phyloP scores from a whole-genome alignment of 2,797 vertebrate genomes.

The Sebastiscus tertius region DNA sequence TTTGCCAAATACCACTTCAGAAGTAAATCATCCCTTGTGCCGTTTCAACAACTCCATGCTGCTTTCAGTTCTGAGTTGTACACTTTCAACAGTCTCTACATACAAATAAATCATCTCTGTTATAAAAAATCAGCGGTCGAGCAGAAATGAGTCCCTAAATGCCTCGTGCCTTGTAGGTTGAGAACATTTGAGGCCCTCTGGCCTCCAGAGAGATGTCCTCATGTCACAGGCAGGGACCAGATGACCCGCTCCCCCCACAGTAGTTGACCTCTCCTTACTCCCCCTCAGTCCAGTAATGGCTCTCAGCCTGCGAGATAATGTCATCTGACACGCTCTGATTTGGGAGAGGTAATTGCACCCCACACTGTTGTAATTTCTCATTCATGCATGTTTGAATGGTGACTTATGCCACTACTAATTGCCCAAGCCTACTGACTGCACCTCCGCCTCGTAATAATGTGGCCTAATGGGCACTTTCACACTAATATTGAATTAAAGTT shows the following conservation, averaged over 20 bases:
- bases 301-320: slow-evolving; percentile 73
- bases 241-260: slow-evolving; percentile 50
- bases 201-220: slow-evolving; percentile 57
- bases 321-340: slow-evolving; percentile 77
- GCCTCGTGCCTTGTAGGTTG: slow-evolving; percentile 3
- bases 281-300: slow-evolving; percentile 55
- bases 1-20: slow-evolving; percentile 11
- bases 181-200: slow-evolving; percentile 18
- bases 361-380: slow-evolving; percentile 79
- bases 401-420: slow-evolving; percentile 76
- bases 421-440: slow-evolving; percentile 47
- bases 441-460: slow-evolving; percentile 54
- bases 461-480: slow-evolving; percentile 64
- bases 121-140: background rate
- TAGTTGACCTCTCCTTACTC: slow-evolving; percentile 66
- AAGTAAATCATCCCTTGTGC: slow-evolving; percentile 3
- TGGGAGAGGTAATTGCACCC: slow-evolving; percentile 76
- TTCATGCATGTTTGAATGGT: slow-evolving; percentile 80
- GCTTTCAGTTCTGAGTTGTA: slow-evolving; percentile 13
- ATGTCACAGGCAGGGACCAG: slow-evolving; percentile 39
- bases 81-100: slow-evolving; percentile 13
- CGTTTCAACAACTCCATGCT: slow-evolving; percentile 19
- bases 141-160: background rate
- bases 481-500: slow-evolving; percentile 55
- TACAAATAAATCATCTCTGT: slow-evolving; percentile 27